Evolutionary conservation across 2,113 vertebrate species (phyloP).

Genomic region (Centropus unirufus): DNA sequence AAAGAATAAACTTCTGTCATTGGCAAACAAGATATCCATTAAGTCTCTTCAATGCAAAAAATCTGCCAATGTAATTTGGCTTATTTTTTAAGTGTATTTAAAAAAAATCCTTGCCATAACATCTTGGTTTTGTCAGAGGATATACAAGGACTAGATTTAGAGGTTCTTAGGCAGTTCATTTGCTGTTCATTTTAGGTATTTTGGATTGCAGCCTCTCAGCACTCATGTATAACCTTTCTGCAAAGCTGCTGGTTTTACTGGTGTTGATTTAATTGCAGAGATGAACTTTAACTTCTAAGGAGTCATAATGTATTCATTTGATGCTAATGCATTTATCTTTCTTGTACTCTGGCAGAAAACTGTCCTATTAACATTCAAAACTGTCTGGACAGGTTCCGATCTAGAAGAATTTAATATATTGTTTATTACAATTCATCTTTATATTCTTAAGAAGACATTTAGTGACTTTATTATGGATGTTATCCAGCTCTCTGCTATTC

Average conservation of each 20-base stretch:
- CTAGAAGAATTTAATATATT: not conserved
- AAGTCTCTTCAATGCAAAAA: not conserved
- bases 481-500: not conserved
- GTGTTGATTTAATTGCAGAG: constrained; percentile 64
- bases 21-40: not conserved
- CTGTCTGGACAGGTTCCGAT: not conserved
- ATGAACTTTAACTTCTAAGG: constrained; percentile 67
- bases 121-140: not conserved
- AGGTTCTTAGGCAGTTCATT: not conserved
- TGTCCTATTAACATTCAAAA: constrained; percentile 17
- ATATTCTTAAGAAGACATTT: not conserved
- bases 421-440: not conserved
- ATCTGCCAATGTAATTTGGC: not conserved
- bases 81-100: not conserved
- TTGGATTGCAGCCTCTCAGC: constrained; percentile 5
- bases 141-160: not conserved
- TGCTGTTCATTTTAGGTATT: constrained; percentile 19
- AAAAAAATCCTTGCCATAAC: not conserved
- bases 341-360: not conserved
- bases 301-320: constrained; percentile 12
- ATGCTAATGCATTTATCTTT: constrained; percentile 1
- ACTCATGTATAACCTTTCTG: constrained; percentile 52
- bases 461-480: not conserved
- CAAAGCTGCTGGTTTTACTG: constrained; percentile 14
- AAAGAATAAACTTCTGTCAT: not conserved